phyloP scores from a whole-genome alignment of 1,140 invertebrate genomes.

The Leptinotarsa lineolata region DNA sequence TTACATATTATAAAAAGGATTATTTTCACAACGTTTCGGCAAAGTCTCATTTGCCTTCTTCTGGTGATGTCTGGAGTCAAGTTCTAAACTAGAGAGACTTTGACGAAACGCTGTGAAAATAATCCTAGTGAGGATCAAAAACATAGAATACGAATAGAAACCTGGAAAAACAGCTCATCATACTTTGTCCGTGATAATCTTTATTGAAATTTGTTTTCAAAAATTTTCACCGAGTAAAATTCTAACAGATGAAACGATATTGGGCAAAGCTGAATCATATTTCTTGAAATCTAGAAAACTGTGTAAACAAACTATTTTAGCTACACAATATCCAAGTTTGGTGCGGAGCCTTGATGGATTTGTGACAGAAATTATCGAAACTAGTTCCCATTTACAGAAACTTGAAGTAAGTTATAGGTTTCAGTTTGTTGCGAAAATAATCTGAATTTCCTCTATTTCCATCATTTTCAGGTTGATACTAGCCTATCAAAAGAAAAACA shows the following conservation, averaged over 20 bases:
- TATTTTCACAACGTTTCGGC: too few species aligned
- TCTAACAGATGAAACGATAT: conserved; percentile 24
- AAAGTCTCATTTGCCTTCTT: too few species aligned
- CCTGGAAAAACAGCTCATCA: too few species aligned
- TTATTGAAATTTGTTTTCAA: too few species aligned
- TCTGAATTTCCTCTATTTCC: not conserved
- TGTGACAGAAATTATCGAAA: conserved; percentile 67
- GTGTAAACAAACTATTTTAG: conserved; percentile 65
- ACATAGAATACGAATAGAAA: too few species aligned
- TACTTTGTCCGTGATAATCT: too few species aligned
- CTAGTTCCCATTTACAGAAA: conserved; percentile 65
- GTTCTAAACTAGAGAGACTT: too few species aligned
- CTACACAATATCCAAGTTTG: conserved; percentile 62
- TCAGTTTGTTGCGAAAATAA: not conserved
- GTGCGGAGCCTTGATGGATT: conserved; percentile 68
- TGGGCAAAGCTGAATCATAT: conserved; percentile 52
- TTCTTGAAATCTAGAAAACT: conserved; percentile 66
- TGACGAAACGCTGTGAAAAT: too few species aligned
- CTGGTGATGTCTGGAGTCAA: too few species aligned
- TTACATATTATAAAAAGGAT: too few species aligned
- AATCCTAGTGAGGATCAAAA: too few species aligned
- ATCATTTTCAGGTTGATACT: conserved; percentile 61
- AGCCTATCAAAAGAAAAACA: conserved; percentile 73
- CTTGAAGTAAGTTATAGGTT: conserved; percentile 62
- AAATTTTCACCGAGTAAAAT: not conserved